A percentile compares a stretch with the other conserved stretches of the same genome.
Conservation (phyloP, 2,797 vertebrate species). For the Hylomyscus alleni region DNA sequence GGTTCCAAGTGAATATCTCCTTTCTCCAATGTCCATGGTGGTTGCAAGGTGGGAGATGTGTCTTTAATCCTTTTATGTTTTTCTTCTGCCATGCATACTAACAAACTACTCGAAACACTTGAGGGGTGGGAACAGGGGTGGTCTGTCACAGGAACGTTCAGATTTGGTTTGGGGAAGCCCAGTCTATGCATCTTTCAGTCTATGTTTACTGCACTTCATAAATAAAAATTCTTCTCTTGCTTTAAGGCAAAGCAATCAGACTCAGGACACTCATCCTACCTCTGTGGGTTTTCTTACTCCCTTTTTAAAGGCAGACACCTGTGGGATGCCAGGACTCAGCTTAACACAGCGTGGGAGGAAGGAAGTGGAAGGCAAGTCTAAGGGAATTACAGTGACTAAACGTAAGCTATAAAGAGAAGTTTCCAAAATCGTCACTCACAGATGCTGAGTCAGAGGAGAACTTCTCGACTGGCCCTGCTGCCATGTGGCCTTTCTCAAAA, state of each 20-base stretch:
- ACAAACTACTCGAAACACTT: background rate
- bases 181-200: background rate
- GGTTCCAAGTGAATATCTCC: background rate
- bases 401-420: constrained; percentile 47
- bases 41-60: background rate
- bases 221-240: constrained; percentile 6
- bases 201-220: background rate
- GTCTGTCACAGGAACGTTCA: background rate
- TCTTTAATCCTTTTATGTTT: background rate
- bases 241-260: background rate
- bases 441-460: background rate
- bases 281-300: background rate
- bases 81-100: background rate
- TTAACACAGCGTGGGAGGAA: constrained; percentile 45
- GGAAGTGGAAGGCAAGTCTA: constrained; percentile 49
- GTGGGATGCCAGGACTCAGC: constrained; percentile 44
- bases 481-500: background rate
- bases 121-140: background rate
- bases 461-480: background rate
- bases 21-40: background rate
- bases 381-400: constrained; percentile 70
- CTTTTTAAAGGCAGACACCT: constrained; percentile 21
- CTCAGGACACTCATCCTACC: background rate
- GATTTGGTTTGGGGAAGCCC: background rate
- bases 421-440: background rate